Conservation (phyloP, 2,113 vertebrate genomes). For the Todiramphus chloris region DNA sequence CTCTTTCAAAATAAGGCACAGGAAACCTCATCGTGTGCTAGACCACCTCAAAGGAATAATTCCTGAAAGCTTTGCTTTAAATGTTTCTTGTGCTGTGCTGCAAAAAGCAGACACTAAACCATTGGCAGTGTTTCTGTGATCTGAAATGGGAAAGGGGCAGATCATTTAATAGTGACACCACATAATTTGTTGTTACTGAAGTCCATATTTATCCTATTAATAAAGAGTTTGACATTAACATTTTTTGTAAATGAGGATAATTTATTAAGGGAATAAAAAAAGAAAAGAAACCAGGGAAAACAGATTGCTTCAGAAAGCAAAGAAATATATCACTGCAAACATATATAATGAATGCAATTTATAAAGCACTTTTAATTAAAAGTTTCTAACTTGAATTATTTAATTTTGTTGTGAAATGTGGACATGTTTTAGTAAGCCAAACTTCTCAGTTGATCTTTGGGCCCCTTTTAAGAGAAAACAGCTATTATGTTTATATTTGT, state of each 20-base stretch:
- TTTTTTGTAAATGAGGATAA: slow-evolving; percentile 60
- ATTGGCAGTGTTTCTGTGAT: neutral
- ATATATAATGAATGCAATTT: slow-evolving; percentile 57
- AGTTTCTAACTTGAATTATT: slow-evolving; percentile 38
- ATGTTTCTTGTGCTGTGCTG: neutral
- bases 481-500: neutral
- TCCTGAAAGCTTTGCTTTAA: neutral
- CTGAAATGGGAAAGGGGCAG: slow-evolving; percentile 7
- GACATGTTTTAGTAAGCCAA: neutral
- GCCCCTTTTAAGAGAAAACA: slow-evolving; percentile 6
- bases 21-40: neutral
- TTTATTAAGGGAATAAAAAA: slow-evolving; percentile 25
- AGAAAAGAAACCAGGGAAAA: slow-evolving; percentile 59
- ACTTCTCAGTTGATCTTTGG: slow-evolving; percentile 38
- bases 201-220: slow-evolving; percentile 61
- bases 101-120: neutral
- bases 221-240: slow-evolving; percentile 13
- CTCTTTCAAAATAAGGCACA: neutral
- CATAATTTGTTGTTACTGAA: slow-evolving; percentile 45
- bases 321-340: slow-evolving; percentile 65
- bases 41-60: neutral
- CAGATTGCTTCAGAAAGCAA: slow-evolving; percentile 37
- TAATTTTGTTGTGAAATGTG: neutral
- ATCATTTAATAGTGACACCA: slow-evolving; percentile 12
- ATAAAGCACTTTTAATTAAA: slow-evolving; percentile 60